phyloP scores from a whole-genome alignment of 2,797 vertebrate genomes.

The Steatocranus sp. region DNA sequence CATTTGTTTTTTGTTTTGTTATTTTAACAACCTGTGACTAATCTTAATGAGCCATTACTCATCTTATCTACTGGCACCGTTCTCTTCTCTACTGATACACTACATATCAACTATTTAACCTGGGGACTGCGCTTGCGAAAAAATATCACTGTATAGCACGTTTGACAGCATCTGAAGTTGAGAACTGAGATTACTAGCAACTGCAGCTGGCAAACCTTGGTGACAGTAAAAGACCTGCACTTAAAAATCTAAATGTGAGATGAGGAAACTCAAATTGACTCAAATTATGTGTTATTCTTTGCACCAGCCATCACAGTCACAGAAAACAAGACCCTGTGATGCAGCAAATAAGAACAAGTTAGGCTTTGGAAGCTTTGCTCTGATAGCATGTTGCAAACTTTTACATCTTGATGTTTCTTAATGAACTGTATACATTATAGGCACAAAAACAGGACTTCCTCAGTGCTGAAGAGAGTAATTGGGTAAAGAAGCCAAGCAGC shows the following conservation, averaged over 20 bases:
- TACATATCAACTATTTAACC: neutral
- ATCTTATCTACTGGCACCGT: neutral
- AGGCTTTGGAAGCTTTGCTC: neutral
- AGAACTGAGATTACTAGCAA: conserved; percentile 5
- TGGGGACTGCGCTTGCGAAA: neutral
- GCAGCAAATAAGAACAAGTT: neutral
- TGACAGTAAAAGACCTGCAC: neutral
- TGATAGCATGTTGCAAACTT: neutral
- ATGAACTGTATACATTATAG: conserved; percentile 1
- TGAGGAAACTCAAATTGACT: neutral
- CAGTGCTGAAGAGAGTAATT: neutral
- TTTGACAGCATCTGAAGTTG: neutral
- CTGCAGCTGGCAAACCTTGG: neutral
- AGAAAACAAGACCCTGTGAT: neutral
- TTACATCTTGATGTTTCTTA: neutral
- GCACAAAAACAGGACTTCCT: neutral
- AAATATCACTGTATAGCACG: neutral
- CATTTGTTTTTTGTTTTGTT: neutral
- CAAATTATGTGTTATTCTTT: neutral
- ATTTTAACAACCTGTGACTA: neutral
- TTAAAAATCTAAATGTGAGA: neutral
- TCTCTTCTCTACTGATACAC: neutral
- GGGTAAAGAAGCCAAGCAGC: neutral
- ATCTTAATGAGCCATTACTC: neutral
- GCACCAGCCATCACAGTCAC: neutral